A percentile compares a stretch with the other conserved stretches of the same genome.
Conservation (phyloP, 2,113 vertebrate species). For the Cathartes aura region DNA sequence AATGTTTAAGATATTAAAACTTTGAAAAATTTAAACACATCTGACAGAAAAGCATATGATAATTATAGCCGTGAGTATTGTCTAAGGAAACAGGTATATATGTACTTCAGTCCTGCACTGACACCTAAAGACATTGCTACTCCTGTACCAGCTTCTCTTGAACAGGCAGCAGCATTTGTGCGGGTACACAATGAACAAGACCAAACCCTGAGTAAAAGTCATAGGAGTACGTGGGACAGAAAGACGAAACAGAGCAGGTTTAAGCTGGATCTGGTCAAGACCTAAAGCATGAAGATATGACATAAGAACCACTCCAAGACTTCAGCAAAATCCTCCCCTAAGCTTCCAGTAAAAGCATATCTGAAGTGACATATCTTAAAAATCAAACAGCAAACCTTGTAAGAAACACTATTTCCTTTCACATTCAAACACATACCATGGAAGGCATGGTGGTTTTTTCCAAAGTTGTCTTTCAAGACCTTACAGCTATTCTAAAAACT, state of each 20-base stretch:
- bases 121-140: background rate
- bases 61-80: background rate
- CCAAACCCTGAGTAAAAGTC: background rate
- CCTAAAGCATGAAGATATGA: background rate
- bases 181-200: background rate
- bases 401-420: background rate
- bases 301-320: background rate
- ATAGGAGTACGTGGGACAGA: background rate
- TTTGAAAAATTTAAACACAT: background rate
- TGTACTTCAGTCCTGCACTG: rapidly evolving
- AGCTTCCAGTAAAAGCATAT: background rate
- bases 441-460: background rate
- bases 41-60: background rate
- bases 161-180: background rate
- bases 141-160: background rate
- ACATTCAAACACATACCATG: background rate
- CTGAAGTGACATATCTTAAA: background rate
- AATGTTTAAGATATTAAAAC: background rate
- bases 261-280: background rate
- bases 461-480: background rate
- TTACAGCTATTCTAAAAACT: background rate
- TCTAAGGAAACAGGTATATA: background rate
- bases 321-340: background rate
- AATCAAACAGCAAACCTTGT: background rate
- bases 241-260: background rate